Evolutionary conservation across 2,888 invertebrate genomes (phyloP), one percentile per base, ranked within the genome.

Genomic region (Pterostichus madidus): DNA sequence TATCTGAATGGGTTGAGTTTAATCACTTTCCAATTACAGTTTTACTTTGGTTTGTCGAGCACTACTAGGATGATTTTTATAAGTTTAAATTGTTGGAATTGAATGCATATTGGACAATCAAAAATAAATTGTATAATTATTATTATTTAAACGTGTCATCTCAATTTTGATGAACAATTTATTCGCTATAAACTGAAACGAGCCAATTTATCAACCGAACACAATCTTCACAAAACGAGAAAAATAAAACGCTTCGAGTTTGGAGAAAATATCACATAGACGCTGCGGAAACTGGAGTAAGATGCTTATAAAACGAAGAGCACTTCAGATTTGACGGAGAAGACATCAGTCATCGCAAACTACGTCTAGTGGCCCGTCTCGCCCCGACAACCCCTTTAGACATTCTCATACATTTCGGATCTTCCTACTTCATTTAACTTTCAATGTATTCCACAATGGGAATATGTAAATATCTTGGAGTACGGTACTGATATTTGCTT

Each of bases 331-430:
- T 56, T 56, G 56, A 56, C 56, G 17, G 56, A 10, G 56, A 17
- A 56, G 8, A 17, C 56, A 56, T 56, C 56, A 56, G 56, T 56
- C 56, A 56, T 56, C 56, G 15, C 56, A 56, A 56, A 17, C 56
- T 56, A 56, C 24, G 56, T 56, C 56, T 56, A 17, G 52, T 13
- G 52, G 5, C 13, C 52, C 52, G n/a, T 52, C 13, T 52, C 56
- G 10, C 2, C 3, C 17, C 17, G 56, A 56, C n/a, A 17, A 56
- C 56, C 5, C 56, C 39, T 39, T 15, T 4, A 6, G 4, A 0
- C 17, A n/a, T 52, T 56, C 56, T 17, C 56, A 15, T 56, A 49
- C 49, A 49, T 13, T 49, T 39, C 49, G 49, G 49, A n/a, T 49
- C 4, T 49, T 49, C 49, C 49, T 49, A 49, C 49, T 49, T 49